Evolutionary conservation across 1,140 invertebrate species (phyloP).

Genomic region (Micrasema minimum): DNA sequence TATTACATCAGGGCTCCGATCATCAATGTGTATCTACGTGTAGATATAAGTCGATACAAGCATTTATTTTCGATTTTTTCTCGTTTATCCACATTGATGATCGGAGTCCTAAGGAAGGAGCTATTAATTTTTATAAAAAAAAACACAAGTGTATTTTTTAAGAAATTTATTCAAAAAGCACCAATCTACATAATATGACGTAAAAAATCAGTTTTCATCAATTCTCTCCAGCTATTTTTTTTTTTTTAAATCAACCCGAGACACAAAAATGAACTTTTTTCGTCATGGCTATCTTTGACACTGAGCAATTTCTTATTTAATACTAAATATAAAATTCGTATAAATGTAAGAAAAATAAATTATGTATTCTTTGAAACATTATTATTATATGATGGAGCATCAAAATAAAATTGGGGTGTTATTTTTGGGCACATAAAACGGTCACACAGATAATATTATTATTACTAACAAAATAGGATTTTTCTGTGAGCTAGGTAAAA

Average conservation of each 20-base stretch:
- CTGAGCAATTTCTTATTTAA: slow-evolving; percentile 48
- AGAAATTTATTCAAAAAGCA: slow-evolving; percentile 55
- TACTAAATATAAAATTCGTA: slow-evolving; percentile 33
- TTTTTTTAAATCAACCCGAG: slow-evolving; percentile 9
- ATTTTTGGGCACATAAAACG: neutral
- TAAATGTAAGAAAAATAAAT: slow-evolving; percentile 51
- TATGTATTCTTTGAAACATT: slow-evolving; percentile 32
- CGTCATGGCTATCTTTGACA: slow-evolving; percentile 47
- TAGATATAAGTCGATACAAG: too few relatives aligned
- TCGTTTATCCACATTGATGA: too few relatives aligned
- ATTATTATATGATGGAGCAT: slow-evolving; percentile 10
- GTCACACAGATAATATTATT: slow-evolving; percentile 17
- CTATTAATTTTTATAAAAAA: too few relatives aligned
- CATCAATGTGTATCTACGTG: too few relatives aligned
- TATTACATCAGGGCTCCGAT: too few relatives aligned
- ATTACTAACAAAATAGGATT: slow-evolving; percentile 28
- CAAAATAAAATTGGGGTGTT: slow-evolving; percentile 25
- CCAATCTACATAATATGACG: slow-evolving; percentile 51
- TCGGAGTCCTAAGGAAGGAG: too few relatives aligned
- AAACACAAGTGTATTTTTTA: slow-evolving; percentile 38
- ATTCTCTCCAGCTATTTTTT: slow-evolving; percentile 28
- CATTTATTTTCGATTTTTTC: too few relatives aligned
- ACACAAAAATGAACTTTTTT: slow-evolving; percentile 19
- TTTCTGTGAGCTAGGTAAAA: slow-evolving; percentile 23
- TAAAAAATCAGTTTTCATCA: slow-evolving; percentile 29